Conservation (phyloP, 2,113 vertebrate species). For the Laterallus jamaicensis region DNA sequence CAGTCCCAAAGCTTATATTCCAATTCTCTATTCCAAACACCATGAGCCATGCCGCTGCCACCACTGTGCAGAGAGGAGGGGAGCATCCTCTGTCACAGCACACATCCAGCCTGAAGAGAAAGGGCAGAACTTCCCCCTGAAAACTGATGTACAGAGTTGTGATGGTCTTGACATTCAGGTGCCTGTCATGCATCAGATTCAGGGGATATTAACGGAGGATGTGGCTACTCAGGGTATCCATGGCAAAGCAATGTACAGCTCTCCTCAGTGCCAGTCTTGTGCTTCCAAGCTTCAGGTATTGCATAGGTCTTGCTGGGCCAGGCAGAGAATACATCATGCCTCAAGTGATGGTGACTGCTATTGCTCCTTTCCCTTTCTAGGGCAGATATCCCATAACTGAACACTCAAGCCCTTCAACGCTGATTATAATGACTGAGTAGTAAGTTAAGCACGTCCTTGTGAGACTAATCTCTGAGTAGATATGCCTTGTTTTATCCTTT, state of each 20-base stretch:
- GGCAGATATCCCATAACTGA: background rate
- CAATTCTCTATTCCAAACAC: background rate
- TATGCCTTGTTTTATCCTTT: background rate
- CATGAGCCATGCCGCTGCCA: background rate
- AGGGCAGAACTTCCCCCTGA: background rate
- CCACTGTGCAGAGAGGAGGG: background rate
- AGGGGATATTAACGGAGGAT: background rate
- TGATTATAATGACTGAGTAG: background rate
- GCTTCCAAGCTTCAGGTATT: background rate
- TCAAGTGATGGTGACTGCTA: background rate
- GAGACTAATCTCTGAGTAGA: background rate
- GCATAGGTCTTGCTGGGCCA: background rate
- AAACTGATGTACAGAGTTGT: background rate
- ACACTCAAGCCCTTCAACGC: background rate
- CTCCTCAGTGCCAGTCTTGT: background rate
- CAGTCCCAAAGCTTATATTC: background rate
- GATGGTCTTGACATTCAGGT: background rate
- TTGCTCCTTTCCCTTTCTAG: background rate
- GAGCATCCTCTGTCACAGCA: background rate
- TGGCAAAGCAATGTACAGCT: background rate
- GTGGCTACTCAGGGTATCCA: background rate
- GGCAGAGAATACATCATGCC: background rate
- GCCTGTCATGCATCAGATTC: fast-evolving
- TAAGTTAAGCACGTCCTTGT: background rate
- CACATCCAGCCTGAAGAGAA: background rate